Base-by-base conservation (phyloP, 2,797 vertebrate genomes). In the Schizopygopsis pylzovi region DNA sequence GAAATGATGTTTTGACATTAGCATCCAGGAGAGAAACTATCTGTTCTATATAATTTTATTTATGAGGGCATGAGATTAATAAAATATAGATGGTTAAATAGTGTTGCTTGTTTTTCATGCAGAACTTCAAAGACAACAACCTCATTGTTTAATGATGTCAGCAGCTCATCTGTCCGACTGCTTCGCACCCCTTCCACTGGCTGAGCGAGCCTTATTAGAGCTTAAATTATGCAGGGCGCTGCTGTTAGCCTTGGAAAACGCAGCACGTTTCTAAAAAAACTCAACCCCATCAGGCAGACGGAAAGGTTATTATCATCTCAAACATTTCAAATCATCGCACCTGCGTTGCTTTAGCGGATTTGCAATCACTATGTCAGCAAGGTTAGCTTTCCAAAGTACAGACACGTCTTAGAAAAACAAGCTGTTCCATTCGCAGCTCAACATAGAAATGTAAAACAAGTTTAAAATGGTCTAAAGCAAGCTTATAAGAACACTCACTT, bases 141-240 rank as follows among this genome's bases (percentile, higher is more conserved):
- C 47, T 73, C 70, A 49, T 39, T 71, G 80, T 71, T 82, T 71
- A 61, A 68, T 78, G 52, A 82, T 79, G 61, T 28, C 47, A 52
- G 22, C 6, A 65, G 67, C 73, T 79, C 25, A 25, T 79, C 13
- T 70, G 68, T 70, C 43, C 41, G 28, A 76, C 87, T 88, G 88
- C 72, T 78, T 89, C 86, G 52, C 80, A 86, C 49, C 89, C 85
- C 68, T 71, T 84, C 84, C 47, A 87, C 85, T 83, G 63, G 75
- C 88, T 85, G 82, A 77, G 82, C 41, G 84, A 54, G 52, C 79
- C 86, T 91, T 90, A 91, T 91, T 92, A 89, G 81, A 88, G 52
- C 88, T 87, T 80, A 87, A 88, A 91, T 93, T 90, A 91, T 89
- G 88, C 88, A 88, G 81, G 81, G 78, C 41, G 83, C 84, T 73